Evolutionary conservation across 2,797 vertebrate species (phyloP).

Genomic region (Sebastes minor): DNA sequence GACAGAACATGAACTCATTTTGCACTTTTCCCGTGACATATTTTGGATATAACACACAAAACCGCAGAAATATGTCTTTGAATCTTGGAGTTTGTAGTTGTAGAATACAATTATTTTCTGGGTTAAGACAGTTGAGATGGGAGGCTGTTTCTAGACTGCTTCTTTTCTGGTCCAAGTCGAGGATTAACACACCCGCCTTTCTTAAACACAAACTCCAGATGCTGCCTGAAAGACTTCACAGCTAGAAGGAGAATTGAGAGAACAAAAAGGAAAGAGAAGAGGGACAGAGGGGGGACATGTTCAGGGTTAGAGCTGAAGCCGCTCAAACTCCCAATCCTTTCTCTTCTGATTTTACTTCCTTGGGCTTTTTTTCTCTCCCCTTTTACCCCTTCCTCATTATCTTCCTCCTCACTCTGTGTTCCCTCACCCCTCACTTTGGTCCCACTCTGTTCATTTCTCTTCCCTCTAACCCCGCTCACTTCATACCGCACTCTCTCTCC

Average conservation of each 20-base stretch:
- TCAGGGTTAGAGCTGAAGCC: conserved; percentile 51
- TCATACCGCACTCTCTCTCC: conserved; percentile 66
- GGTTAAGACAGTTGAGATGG: background rate
- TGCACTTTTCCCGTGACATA: background rate
- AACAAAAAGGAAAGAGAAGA: conserved; percentile 39
- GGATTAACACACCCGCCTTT: conserved; percentile 50
- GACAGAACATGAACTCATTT: conserved; percentile 6
- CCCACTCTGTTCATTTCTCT: conserved; percentile 55
- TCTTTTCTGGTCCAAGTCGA: conserved; percentile 35
- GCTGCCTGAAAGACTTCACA: conserved; percentile 61
- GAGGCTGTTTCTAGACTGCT: background rate
- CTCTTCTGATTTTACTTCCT: conserved; percentile 57
- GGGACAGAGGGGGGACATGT: conserved; percentile 42
- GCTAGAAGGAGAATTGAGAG: conserved; percentile 38
- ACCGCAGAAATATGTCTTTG: background rate
- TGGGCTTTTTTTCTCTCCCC: conserved; percentile 40
- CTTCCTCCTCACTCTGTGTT: conserved; percentile 52
- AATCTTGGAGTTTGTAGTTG: background rate
- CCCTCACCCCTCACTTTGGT: conserved; percentile 61
- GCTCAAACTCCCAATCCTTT: conserved; percentile 50
- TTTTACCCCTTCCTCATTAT: conserved; percentile 61
- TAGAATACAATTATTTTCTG: conserved; percentile 5
- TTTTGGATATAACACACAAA: conserved; percentile 8
- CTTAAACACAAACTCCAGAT: conserved; percentile 55
- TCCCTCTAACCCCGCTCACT: conserved; percentile 61